phyloP scores from a whole-genome alignment of 2,797 vertebrate species.

The Poecilia velifera region DNA sequence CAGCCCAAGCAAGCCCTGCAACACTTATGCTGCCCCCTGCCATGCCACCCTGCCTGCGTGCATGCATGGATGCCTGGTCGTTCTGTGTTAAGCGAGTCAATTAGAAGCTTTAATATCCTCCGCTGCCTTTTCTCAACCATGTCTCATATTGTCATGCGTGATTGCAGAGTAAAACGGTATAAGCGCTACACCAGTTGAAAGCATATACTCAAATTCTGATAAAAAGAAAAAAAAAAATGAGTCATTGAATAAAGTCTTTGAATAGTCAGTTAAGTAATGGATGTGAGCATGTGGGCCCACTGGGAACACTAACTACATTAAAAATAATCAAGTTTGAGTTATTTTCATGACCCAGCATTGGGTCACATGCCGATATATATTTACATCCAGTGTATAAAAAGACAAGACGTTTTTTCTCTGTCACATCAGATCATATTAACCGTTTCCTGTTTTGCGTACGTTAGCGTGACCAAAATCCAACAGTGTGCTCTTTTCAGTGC shows the following conservation, averaged over 20 bases:
- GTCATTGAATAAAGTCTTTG: constrained; percentile 25
- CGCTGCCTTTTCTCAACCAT: constrained; percentile 39
- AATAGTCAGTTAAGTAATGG: constrained; percentile 38
- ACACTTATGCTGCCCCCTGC: constrained; percentile 48
- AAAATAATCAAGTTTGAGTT: neutral
- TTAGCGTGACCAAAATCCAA: neutral
- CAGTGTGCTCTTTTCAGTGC: neutral
- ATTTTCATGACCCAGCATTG: neutral
- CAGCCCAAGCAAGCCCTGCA: constrained; percentile 41
- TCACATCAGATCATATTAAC: neutral
- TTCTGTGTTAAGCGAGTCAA: constrained; percentile 40
- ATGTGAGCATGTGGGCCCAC: neutral
- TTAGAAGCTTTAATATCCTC: constrained; percentile 54
- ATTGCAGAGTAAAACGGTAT: constrained; percentile 48
- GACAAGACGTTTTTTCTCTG: neutral
- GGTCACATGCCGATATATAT: neutral
- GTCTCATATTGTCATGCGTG: constrained; percentile 39
- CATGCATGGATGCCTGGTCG: constrained; percentile 18
- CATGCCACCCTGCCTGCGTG: constrained; percentile 22
- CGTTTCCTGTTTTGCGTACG: constrained; percentile 1
- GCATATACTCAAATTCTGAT: constrained; percentile 6
- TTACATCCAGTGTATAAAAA: neutral
- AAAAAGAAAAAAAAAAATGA: neutral
- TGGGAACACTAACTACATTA: neutral
- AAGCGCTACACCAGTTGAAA: constrained; percentile 37